Base-by-base conservation (phyloP, 2,888 invertebrate species). In the Ophioninae sp. region DNA sequence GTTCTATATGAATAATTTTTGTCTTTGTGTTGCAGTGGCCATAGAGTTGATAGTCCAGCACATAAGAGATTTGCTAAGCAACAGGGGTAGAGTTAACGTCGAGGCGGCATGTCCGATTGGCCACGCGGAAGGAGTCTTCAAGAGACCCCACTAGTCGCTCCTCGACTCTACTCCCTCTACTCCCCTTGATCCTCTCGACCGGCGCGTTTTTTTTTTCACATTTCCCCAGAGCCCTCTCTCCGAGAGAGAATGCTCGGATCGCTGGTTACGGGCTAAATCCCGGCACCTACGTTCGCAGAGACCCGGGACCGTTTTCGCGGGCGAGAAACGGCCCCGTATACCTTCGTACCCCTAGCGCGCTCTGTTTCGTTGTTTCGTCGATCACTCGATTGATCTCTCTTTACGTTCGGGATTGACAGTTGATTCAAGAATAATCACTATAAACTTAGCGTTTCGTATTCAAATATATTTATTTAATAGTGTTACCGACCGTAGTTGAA, bases 41-140 rank as follows among this genome's bases (percentile, higher is more conserved):
- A 99, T 99, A 92, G 98, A 98, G 93, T 94, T 99, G 93, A 99
- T 99, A 91, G 99, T 99, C 72, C 98, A 99, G 93, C 99, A 99
- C 93, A 98, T 99, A 93, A 96, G 97, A 88, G 99, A 99, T 93
- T 96, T 98, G 91, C 94, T 98, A 90, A 95, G 95, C 90, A 95
- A 95, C 91, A 94, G 95, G 58, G 93, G 93, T 88, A 91, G 90
- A 82, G 87, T 90, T 82, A 88, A 89, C 37, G 76, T 87, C 71
- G 90, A 91, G 83, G 86, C 89, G 58, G 91, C 92, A 87, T 90
- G 88, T 88, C 90, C 91, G 22, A 83, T 90, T 85, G 90, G 85
- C 87, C 89, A 86, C 78, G 86, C 85, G 73, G 90, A 92, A 81
- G 89, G 89, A 87, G 79, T 88, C 30, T 89, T 88, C 84, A 93